Evolutionary conservation across 2,888 invertebrate genomes (phyloP).

Genomic region (Tachystola acroxantha): DNA sequence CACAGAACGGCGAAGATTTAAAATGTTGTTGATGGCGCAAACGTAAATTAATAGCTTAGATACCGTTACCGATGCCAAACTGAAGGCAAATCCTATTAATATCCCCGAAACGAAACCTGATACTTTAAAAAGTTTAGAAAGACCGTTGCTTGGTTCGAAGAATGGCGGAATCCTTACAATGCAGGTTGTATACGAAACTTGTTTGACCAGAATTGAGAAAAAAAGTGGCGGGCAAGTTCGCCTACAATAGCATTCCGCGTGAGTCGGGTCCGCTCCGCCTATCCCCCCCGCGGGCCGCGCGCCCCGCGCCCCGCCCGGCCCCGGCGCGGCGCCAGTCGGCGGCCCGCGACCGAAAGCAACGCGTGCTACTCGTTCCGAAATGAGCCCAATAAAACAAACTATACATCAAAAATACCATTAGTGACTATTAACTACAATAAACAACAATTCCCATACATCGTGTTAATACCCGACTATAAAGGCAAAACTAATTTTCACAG

Average conservation of each 20-base stretch:
- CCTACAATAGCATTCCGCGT: constrained; percentile 76
- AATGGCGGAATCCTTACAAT: constrained; percentile 77
- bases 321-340: constrained; percentile 33
- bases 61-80: no score
- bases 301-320: constrained; percentile 20
- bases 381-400: constrained; percentile 31
- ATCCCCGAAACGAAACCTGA: neutral
- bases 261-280: constrained; percentile 37
- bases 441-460: constrained; percentile 17
- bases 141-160: constrained; percentile 64
- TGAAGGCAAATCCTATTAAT: no score
- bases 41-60: no score
- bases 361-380: constrained; percentile 41
- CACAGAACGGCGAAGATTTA: no score
- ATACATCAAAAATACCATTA: constrained; percentile 43
- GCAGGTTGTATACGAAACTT: constrained; percentile 77
- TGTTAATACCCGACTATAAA: constrained; percentile 13
- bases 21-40: no score
- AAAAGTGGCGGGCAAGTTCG: constrained; percentile 75
- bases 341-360: constrained; percentile 60
- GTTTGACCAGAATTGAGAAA: constrained; percentile 76
- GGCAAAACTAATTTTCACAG: constrained; percentile 11
- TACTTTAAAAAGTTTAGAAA: constrained; percentile 46
- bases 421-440: constrained; percentile 21
- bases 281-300: constrained; percentile 20